phyloP scores from a whole-genome alignment of 2,888 invertebrate genomes.

The Auanema freiburgensis region DNA sequence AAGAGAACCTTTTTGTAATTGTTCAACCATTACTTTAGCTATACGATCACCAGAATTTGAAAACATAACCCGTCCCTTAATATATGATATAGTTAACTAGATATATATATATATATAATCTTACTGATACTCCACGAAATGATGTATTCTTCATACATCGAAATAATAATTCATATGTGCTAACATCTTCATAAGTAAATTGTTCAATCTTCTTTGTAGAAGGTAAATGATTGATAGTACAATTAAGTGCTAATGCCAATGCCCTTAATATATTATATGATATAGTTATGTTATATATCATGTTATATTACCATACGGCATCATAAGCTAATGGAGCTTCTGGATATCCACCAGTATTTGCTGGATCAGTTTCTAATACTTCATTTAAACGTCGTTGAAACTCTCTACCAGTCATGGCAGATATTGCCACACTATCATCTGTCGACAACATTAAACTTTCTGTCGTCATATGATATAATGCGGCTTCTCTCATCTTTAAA shows the following conservation, averaged over 20 bases:
- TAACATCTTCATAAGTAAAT: slow-evolving; percentile 92
- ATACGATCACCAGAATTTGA: slow-evolving; percentile 94
- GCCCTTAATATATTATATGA: slow-evolving; percentile 69
- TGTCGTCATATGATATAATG: slow-evolving; percentile 95
- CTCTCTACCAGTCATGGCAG: slow-evolving; percentile 70
- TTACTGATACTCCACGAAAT: slow-evolving; percentile 94
- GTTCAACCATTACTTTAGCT: slow-evolving; percentile 95
- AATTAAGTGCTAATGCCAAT: slow-evolving; percentile 93
- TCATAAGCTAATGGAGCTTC: slow-evolving; percentile 98
- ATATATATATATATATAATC: slow-evolving; percentile 61
- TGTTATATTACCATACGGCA: slow-evolving; percentile 81
- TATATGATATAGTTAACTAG: slow-evolving; percentile 4
- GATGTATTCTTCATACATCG: slow-evolving; percentile 97
- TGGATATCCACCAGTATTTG: slow-evolving; percentile 77
- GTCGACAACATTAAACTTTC: slow-evolving; percentile 99
- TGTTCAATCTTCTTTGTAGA: slow-evolving; percentile 84
- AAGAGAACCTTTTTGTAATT: slow-evolving; percentile 75
- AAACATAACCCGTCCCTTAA: slow-evolving; percentile 92
- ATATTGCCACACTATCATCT: slow-evolving; percentile 84
- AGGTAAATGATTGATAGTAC: slow-evolving; percentile 85
- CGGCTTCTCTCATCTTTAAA: slow-evolving; percentile 84
- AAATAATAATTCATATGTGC: slow-evolving; percentile 92
- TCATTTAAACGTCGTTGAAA: slow-evolving; percentile 84
- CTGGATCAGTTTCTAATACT: slow-evolving; percentile 79
- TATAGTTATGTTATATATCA: slow-evolving; percentile 4